Conservation (phyloP, 2,797 vertebrate species). For the Microcaecilia unicolor region DNA sequence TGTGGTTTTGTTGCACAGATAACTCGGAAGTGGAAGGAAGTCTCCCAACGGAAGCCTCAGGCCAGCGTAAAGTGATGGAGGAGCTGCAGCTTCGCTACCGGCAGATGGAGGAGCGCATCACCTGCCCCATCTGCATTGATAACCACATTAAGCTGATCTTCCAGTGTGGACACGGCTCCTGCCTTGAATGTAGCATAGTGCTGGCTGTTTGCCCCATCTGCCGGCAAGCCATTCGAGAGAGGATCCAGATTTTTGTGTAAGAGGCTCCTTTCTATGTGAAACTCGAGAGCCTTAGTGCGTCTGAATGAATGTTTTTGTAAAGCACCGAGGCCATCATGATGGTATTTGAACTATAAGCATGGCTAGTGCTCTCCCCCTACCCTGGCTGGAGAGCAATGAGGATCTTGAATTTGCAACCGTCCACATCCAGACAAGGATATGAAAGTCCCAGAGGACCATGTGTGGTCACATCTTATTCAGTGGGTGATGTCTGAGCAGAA, state of each 20-base stretch:
- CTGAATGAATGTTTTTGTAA: too few relatives aligned
- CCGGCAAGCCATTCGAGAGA: constrained; percentile 87
- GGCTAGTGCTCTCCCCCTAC: too few relatives aligned
- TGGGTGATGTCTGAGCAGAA: too few relatives aligned
- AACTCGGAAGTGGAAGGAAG: constrained; percentile 85
- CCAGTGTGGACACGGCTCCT: constrained; percentile 96
- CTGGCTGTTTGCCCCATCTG: constrained; percentile 92
- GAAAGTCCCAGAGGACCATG: too few relatives aligned
- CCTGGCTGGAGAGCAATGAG: too few relatives aligned
- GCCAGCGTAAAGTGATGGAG: constrained; percentile 90
- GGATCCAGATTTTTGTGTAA: constrained; percentile 89
- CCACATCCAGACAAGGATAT: too few relatives aligned
- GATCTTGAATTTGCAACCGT: too few relatives aligned
- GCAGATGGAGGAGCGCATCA: constrained; percentile 98
- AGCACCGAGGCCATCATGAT: too few relatives aligned
- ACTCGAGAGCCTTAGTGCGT: too few relatives aligned
- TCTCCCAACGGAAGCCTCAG: constrained; percentile 61
- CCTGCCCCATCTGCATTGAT: constrained; percentile 96
- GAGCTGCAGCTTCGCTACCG: constrained; percentile 93
- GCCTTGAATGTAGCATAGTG: constrained; percentile 82
- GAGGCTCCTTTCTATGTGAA: too few relatives aligned
- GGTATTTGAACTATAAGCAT: too few relatives aligned
- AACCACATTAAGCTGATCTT: constrained; percentile 96
- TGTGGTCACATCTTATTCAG: too few relatives aligned
- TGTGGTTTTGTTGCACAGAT: constrained; percentile 56